Base-by-base conservation (phyloP, 2,797 vertebrate species). In the Hoplostethus mediterraneus region DNA sequence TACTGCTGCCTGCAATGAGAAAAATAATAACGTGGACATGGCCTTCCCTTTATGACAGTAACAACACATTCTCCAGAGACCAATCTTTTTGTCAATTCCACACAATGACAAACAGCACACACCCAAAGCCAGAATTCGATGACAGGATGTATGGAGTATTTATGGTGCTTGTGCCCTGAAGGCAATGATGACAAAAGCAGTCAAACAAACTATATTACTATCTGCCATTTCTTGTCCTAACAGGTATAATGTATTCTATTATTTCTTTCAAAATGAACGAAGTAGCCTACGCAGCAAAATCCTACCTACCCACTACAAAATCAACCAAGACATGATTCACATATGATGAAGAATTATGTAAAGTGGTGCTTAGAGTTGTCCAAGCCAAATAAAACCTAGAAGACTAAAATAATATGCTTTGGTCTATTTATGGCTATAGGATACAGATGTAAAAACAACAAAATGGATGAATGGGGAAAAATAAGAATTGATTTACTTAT, bases 21-120 rank as follows among this genome's bases (percentile, higher is more conserved):
- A 90, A 90, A 88, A 93, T 92, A 92, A 95, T 94, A 93, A 93
- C 79, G 84, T 80, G 92, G 87, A 94, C 89, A 93, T 93, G 92
- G 93, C 93, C 93, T 94, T 94, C 93, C 84, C 86, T 94, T 94
- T 94, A 94, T 93, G 92, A 91, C 86, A 84, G 88, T 85, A 93
- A 93, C 93, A 92, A 91, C 90, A 91, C 87, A 87, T 89, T 92
- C 92, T 90, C 92, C 86, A 68, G 92, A 90, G 93, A 93, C 90
- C 90, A 90, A 93, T 94, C 91, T 91, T 91, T 93, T 91, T 89
- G 92, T 93, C 90, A 92, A 87, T 92, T 83, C 83, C 64, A 77
- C 90, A 72, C 77, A 77, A 80, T 90, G 85, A 88, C 85, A 87
- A 89, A 90, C 87, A 66, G 79, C 52, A 0, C 88, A 80, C 82